Conservation (phyloP, 2,888 invertebrate species). For the Chymomyza procnemis region DNA sequence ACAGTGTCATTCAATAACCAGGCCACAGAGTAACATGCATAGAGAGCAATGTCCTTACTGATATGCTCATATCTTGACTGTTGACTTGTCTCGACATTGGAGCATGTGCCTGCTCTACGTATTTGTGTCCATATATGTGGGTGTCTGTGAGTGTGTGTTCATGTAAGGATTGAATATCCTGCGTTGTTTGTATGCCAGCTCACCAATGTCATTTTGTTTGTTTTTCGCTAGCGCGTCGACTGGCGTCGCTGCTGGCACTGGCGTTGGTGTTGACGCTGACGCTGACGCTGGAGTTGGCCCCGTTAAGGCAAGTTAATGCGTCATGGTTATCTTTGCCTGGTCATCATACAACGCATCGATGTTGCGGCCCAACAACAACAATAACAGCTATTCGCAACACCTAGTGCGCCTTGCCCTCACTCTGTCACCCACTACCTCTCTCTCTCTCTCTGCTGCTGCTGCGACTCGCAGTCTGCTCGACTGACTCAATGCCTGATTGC, state of each 20-base stretch:
- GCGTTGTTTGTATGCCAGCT: conserved; percentile 43
- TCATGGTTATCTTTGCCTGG: conserved; percentile 63
- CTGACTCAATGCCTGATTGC: conserved; percentile 27
- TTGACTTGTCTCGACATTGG: conserved; percentile 48
- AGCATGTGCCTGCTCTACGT: background rate
- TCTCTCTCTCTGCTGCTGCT: background rate
- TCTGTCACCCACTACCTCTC: too few species aligned
- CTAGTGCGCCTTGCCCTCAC: too few species aligned
- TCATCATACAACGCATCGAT: conserved; percentile 39
- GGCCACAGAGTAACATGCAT: conserved; percentile 15
- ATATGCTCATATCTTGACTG: conserved; percentile 44
- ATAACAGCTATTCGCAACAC: conserved; percentile 24
- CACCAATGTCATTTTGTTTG: conserved; percentile 66
- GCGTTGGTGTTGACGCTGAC: background rate
- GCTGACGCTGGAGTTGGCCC: conserved; percentile 37
- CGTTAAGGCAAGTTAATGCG: conserved; percentile 63
- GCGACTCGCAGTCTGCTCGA: background rate
- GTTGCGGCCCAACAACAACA: conserved; percentile 31
- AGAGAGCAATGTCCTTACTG: conserved; percentile 45
- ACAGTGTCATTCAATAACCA: too few species aligned
- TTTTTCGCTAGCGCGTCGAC: conserved; percentile 44
- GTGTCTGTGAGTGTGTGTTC: conserved; percentile 17
- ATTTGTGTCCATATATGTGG: too few species aligned
- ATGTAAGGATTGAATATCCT: conserved; percentile 30
- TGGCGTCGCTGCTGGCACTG: background rate